Base-by-base conservation (phyloP, 1,140 invertebrate genomes). In the Mizuhopecten yessoensis region DNA sequence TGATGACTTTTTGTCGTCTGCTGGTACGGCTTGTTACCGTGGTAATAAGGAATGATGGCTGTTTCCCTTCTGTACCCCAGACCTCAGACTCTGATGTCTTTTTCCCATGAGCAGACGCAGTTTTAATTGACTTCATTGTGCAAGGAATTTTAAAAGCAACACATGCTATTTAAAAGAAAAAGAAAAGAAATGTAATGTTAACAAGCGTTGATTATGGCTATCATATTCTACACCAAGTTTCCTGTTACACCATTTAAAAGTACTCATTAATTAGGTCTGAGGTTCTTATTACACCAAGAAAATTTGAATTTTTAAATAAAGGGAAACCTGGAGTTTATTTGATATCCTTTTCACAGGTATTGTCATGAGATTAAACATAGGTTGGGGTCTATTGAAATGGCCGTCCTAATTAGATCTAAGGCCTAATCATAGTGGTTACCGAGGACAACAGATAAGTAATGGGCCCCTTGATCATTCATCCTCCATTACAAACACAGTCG, bases 161-260 rank as follows among this genome's bases (percentile, higher is more conserved):
- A 75, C 57, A 75, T 75, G 57, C 57, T 75, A 75, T 75, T 75
- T 75, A 75, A 75, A 75, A 75, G n/a, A 75, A 75, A 75, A 75
- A 75, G 57, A 75, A 75, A 75, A 75, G 57, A 75, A 75, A 75
- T 75, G 57, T 75, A 29, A 75, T 29, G 57, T 75, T 75, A 75
- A 75, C 57, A 75, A 75, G 57, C 3, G 23, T 1, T 75, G 57
- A 75, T 75, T 75, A 75, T 75, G 57, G 57, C 57, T 75, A n/a
- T 75, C 57, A 75, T 75, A 75, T 75, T 75, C 57, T 75, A 75
- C 57, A 29, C 3, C 57, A 23, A 75, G 57, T 75, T 75, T 75
- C 57, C 57, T 75, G 20, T 75, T 75, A 75, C 57, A 75, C 5
- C 57, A 75, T 75, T 29, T 75, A 75, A 75, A 75, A 75, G 57